A percentile compares a stretch with the other conserved stretches of the same genome.
Evolutionary conservation across 1,140 invertebrate species (phyloP).

Genomic region (Drosophila serrata): DNA sequence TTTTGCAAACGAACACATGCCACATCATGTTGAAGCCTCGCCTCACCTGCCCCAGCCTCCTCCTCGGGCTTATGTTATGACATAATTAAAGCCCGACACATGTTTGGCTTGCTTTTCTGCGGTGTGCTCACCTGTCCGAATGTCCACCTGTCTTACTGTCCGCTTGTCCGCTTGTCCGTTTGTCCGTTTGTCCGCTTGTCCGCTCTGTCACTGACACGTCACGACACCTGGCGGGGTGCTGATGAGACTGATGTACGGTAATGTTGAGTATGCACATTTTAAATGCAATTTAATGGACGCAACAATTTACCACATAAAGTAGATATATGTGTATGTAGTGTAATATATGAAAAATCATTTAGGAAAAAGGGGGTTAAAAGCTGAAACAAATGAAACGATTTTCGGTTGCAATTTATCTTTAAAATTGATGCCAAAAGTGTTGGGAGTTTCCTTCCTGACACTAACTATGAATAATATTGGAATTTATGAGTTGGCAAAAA

Average conservation of each 20-base stretch:
- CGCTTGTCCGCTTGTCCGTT: conserved; percentile 4
- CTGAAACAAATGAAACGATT: conserved; percentile 29
- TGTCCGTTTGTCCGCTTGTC: no score
- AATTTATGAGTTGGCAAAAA: conserved; percentile 20
- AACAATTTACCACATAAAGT: conserved; percentile 11
- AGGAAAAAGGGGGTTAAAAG: neutral
- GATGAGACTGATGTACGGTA: conserved; percentile 10
- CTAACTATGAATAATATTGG: neutral
- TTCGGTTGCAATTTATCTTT: conserved; percentile 46
- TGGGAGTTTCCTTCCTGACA: conserved; percentile 7
- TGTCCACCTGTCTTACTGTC: neutral
- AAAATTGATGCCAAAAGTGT: conserved; percentile 43
- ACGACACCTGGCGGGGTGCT: conserved; percentile 29
- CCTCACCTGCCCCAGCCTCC: neutral
- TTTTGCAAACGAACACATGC: conserved; percentile 42
- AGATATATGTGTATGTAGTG: neutral
- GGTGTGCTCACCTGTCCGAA: conserved; percentile 15
- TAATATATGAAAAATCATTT: conserved; percentile 12
- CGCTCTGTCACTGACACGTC: conserved; percentile 40
- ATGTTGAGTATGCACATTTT: conserved; percentile 36
- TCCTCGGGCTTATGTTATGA: conserved; percentile 48
- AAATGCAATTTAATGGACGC: conserved; percentile 49
- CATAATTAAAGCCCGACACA: conserved; percentile 59
- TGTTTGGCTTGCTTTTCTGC: conserved; percentile 41
- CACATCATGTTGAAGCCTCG: conserved; percentile 20